phyloP scores from a whole-genome alignment of 1,140 invertebrate genomes.

The Leptoteleia sp. region DNA sequence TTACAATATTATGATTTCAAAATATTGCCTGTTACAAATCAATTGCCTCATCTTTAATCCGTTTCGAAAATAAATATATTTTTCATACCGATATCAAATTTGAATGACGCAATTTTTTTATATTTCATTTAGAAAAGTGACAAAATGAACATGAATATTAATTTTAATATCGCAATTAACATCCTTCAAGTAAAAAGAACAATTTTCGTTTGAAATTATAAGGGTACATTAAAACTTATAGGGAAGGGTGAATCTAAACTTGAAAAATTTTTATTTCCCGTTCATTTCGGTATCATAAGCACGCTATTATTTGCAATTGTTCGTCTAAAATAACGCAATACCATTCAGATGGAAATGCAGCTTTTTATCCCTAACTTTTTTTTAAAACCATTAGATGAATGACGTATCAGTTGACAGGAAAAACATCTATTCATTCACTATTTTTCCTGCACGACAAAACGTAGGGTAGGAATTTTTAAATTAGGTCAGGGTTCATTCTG shows the following conservation, averaged over 20 bases:
- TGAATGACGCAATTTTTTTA: too few relatives aligned
- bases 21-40: too few relatives aligned
- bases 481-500: slow-evolving; percentile 56
- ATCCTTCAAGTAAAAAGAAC: too few relatives aligned
- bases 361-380: slow-evolving; percentile 42
- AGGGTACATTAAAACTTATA: too few relatives aligned
- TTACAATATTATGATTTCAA: too few relatives aligned
- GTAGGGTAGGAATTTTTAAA: slow-evolving; percentile 51
- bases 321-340: slow-evolving; percentile 41
- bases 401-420: slow-evolving; percentile 25
- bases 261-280: slow-evolving; percentile 18
- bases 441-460: slow-evolving; percentile 48
- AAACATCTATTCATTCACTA: slow-evolving; percentile 44
- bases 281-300: too few relatives aligned
- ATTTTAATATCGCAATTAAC: too few relatives aligned
- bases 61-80: too few relatives aligned
- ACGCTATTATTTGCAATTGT: slow-evolving; percentile 16
- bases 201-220: background rate
- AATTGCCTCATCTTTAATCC: too few relatives aligned
- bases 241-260: slow-evolving; percentile 24
- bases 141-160: too few relatives aligned
- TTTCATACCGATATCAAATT: too few relatives aligned
- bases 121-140: too few relatives aligned
- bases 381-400: slow-evolving; percentile 52
- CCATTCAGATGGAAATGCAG: slow-evolving; percentile 40